Base-by-base conservation (phyloP, 2,113 vertebrate genomes). In the Saimiri boliviensis region DNA sequence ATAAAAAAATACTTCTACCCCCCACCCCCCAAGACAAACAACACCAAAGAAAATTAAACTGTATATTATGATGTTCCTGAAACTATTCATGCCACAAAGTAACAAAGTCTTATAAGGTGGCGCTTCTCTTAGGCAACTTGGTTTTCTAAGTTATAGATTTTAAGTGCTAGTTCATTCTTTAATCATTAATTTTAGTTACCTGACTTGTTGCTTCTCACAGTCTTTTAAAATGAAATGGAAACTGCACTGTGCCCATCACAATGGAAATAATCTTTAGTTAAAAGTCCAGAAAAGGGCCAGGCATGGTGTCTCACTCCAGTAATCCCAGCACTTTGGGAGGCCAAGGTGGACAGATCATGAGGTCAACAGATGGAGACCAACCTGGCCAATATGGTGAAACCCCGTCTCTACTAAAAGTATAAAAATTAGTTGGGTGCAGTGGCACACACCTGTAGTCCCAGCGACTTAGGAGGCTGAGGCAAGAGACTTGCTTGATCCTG, bases 21-120 rank as follows among this genome's bases (percentile, higher is more conserved):
- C n/a, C n/a, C n/a, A n/a, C 37, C 58, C 77, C 63, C 27, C 27
- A 89, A 92, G 93, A 95, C 93, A 96, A 96, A 68, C 66, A 96
- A 82, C 54, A 87, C 45, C 96, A 93, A 96, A 96, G 80, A 95
- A 97, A 96, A 90, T 88, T 82, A 89, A 96, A 86, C 86, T 90
- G 30, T 90, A 84, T 96, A 96, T 93, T 92, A 84, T 86, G 88
- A 90, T 66, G 45, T 74, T 92, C 66, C 85, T 52, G 8, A 92
- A 95, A 96, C 45, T 42, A 77, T 45, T 77, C 70, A 83, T 35
- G 47, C 86, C 52, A 42, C 11, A 8, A 92, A 92, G 71, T 87
- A 76, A 77, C 58, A 90, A 94, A 87, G 56, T 49, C 47, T 25
- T 89, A 27, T 8, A 52, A 71, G 58, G 86, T 82, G 87, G 35